Evolutionary conservation across 2,888 invertebrate species (phyloP).

Genomic region (Andrena marginata): DNA sequence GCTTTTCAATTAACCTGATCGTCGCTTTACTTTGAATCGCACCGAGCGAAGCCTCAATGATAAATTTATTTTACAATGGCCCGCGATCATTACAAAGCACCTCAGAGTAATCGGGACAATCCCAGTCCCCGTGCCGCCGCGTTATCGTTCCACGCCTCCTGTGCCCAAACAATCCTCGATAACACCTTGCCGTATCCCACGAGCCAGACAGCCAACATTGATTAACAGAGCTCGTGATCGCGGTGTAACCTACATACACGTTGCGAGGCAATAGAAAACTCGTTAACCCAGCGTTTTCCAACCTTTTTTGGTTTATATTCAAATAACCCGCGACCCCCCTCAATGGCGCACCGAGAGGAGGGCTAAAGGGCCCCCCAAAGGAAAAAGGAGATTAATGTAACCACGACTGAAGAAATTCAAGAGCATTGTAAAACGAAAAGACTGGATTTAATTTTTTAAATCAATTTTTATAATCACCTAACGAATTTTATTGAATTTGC

Average conservation of each 20-base stretch:
- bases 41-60: not conserved
- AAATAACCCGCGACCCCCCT: too few species aligned
- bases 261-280: constrained; percentile 2
- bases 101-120: not conserved
- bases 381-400: too few species aligned
- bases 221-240: not conserved
- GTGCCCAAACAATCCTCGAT: constrained; percentile 3
- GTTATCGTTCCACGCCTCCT: constrained; percentile 7
- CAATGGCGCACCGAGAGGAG: too few species aligned
- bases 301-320: too few species aligned
- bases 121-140: not conserved
- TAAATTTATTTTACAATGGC: not conserved
- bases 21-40: not conserved
- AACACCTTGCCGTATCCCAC: constrained; percentile 1
- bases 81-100: not conserved
- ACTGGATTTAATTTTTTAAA: too few species aligned
- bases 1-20: constrained; percentile 4
- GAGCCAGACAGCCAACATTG: too few species aligned
- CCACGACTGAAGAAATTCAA: too few species aligned
- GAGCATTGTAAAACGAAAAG: too few species aligned
- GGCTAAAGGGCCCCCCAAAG: too few species aligned
- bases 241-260: constrained; percentile 6
- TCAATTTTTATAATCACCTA: too few species aligned
- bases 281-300: too few species aligned
- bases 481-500: too few species aligned